These are phyloP conservation scores for Trematocara zebra DNA, from an alignment of 2,113 vertebrate species.

Conservation along the genomic window DNA sequence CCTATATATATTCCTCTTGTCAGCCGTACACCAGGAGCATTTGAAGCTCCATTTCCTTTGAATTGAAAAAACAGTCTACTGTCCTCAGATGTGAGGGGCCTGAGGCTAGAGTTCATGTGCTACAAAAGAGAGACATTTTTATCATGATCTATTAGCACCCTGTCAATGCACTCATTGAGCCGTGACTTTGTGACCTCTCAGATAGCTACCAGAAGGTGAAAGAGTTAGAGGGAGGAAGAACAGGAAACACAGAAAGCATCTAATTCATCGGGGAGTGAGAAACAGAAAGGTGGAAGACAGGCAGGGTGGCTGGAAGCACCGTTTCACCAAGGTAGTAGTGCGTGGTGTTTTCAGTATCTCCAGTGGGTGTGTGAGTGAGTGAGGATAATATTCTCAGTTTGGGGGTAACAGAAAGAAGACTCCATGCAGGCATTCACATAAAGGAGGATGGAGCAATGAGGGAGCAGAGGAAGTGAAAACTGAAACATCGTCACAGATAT, in stretches of 20 bases:
- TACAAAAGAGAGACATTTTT: not conserved
- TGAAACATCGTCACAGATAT: not conserved
- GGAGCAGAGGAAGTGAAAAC: not conserved
- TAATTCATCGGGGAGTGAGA: not conserved
- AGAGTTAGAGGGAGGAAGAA: not conserved
- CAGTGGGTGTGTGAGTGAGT: not conserved
- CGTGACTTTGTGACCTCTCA: not conserved
- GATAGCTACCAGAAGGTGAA: not conserved
- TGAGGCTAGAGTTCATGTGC: not conserved
- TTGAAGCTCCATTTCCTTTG: not conserved
- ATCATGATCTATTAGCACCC: not conserved
- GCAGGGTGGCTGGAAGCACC: not conserved
- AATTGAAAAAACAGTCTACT: not conserved
- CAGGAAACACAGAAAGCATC: not conserved
- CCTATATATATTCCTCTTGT: not conserved
- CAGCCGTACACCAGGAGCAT: not conserved
- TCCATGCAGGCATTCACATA: not conserved
- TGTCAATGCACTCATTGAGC: not conserved
- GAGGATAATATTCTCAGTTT: not conserved
- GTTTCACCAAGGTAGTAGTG: constrained; percentile 22
- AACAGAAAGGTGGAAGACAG: not conserved
- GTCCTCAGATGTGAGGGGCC: not conserved
- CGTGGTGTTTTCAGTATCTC: not conserved
- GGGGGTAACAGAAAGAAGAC: not conserved
- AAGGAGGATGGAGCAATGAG: not conserved